Conservation (phyloP, 92 coral and sea anemone genomes). For the Phenganax marumi region DNA sequence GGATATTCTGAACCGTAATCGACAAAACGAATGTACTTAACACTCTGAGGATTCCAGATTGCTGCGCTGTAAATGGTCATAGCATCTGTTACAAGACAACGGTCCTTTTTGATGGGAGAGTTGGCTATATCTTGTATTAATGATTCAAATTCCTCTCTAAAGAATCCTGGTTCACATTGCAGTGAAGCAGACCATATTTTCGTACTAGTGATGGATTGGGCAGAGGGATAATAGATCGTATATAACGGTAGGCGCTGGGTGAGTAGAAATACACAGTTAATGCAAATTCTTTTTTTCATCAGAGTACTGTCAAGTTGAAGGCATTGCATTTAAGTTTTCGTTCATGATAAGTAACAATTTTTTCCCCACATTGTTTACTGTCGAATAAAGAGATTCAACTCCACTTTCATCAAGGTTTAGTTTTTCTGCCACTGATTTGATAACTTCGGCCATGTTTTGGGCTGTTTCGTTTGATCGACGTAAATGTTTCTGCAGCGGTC, state of each 20-base stretch:
- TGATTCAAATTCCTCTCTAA: neutral
- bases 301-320: slow-evolving; percentile 1
- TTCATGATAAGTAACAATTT: neutral
- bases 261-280: neutral
- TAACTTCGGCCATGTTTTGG: neutral
- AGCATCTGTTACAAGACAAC: neutral
- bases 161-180: too few species aligned
- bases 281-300: too few species aligned
- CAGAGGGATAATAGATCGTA: neutral
- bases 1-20: neutral
- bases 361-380: too few species aligned
- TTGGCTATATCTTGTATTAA: neutral
- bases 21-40: neutral
- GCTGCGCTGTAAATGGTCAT: neutral
- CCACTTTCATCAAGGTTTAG: neutral
- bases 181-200: slow-evolving; percentile 1
- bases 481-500: neutral
- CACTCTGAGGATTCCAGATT: neutral
- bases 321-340: slow-evolving; percentile 1
- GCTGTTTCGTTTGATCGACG: neutral
- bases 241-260: neutral
- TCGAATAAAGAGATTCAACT: neutral
- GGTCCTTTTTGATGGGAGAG: neutral
- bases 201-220: neutral
- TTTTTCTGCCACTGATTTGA: neutral